Evolutionary conservation across 1,140 invertebrate genomes (phyloP), one percentile per base, ranked within the genome.

Genomic region (Neodiprion fabricii): DNA sequence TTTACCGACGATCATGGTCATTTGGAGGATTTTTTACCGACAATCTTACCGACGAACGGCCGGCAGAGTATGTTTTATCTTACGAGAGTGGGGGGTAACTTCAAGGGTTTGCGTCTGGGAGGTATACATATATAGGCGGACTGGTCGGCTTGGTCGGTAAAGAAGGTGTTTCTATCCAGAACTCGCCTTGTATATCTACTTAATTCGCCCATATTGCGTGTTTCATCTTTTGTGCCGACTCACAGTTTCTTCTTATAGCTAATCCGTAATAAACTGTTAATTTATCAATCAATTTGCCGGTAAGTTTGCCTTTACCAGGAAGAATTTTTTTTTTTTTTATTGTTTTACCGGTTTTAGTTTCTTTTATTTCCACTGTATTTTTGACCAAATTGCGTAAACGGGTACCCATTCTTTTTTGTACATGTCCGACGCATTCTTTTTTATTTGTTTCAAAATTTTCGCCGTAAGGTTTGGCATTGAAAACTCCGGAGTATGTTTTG

Each of bases 191-290:
- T 21, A 21, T 21, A 21, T 21, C 17, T 21, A 21, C 17, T 21
- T 50, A 78, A 5, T 76, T 74, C 17, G 76, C 76, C 76, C 74
- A 79, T 28, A 79, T 74, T 49, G 73, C 76, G 48, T 75, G 68
- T 71, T 75, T 77, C 76, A 76, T 79, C 5, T 77, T 76, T 68
- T 78, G 48, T 49, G 74, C 72, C 21, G 72, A 73, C 71, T 74
- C 70, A 68, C 48, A 47, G 68, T 79, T 78, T 7, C 73, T 74
- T 71, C 77, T 72, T 66, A 80, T 76, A 48, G 79, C 79, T 47
- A 79, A 53, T n/a, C 77, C 79, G 73, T 80, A 80, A 74, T 77
- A 80, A n/a, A 28, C 48, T 68, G 77, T 76, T 17, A 80, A 65
- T 48, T 80, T 75, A 67, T 80, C 77, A 48, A 77, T 78, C 74